phyloP scores from a whole-genome alignment of 2,888 invertebrate genomes.

The Netelia virgata region DNA sequence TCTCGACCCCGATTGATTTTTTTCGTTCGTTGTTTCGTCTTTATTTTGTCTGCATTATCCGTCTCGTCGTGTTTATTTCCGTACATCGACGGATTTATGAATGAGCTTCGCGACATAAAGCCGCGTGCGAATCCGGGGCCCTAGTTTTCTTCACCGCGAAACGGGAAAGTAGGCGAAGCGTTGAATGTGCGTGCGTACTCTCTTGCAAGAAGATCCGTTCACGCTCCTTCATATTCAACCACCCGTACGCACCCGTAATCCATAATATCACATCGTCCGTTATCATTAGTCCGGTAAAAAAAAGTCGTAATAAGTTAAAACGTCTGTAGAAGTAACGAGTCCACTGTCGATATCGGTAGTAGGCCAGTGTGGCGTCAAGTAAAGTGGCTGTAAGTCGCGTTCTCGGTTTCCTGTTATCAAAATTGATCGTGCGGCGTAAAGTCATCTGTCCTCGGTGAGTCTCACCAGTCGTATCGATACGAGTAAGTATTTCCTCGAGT shows the following conservation, averaged over 20 bases:
- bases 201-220: slow-evolving; percentile 42
- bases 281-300: slow-evolving; percentile 46
- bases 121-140: slow-evolving; percentile 37
- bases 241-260: slow-evolving; percentile 68
- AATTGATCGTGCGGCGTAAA: neutral
- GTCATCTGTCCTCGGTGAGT: slow-evolving; percentile 8
- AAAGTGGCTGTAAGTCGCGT: neutral
- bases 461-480: slow-evolving; percentile 8
- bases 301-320: neutral
- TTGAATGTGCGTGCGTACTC: slow-evolving; percentile 57
- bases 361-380: slow-evolving; percentile 17
- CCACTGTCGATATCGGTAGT: slow-evolving; percentile 36
- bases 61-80: slow-evolving; percentile 15
- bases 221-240: slow-evolving; percentile 56
- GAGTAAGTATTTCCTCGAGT: slow-evolving; percentile 3
- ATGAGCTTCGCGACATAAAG: slow-evolving; percentile 16
- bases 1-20: neutral
- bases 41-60: neutral
- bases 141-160: slow-evolving; percentile 37
- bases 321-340: slow-evolving; percentile 37
- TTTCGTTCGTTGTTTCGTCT: neutral
- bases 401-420: too few relatives aligned
- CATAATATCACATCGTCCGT: slow-evolving; percentile 67
- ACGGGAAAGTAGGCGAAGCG: slow-evolving; percentile 67
- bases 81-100: slow-evolving; percentile 6